Base-by-base conservation (phyloP, 2,888 invertebrate genomes). In the Drosophila dives region DNA sequence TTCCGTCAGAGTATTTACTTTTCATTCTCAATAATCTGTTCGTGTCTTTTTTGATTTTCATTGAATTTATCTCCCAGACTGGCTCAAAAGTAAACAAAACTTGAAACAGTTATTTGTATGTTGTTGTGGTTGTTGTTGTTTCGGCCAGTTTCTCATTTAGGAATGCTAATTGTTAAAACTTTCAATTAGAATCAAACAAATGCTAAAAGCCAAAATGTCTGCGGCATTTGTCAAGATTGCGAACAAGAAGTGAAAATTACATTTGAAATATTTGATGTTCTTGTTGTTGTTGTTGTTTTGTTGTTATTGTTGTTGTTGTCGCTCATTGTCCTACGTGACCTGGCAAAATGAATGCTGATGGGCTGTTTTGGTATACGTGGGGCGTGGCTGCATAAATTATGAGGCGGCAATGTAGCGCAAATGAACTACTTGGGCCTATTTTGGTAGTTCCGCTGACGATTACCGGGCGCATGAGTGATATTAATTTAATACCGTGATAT, bases 391-490 rank as follows among this genome's bases (percentile, higher is more conserved):
- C 40, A 53, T 65, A 85, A 68, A 69, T 71, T 67, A 68, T 75
- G 66, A 67, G 40, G 45, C 48, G 12, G 38, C 15, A 29, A 38
- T 17, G 51, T 29, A 54, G 26, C 56, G 45, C 50, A 51, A 40
- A 68, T 53, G 56, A 53, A 49, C 59, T 66, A 26, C 56, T 64
- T 69, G 53, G 48, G 80, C 64, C 64, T 58, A 72, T 77, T 23
- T 77, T 83, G 65, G 48, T 51, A 54, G 49, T 45, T 58, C 20
- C 34, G 61, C 36, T 32, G 63, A 53, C 71, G 73, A 82, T 82
- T 74, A 73, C 80, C 64, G 49, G 66, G 71, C 89, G 82, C 81
- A 82, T 89, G 77, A 75, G 87, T 82, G 74, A 83, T 89, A 82
- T 86, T 71, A 68, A 81, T 75, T 86, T 75, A 74, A 75, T 69